Percentiles rank a stretch among this genome's conserved stretches.
These are phyloP conservation scores for Xiphophorus birchmanni DNA, from an alignment of 2,797 vertebrate genomes.

Conservation along the genomic window DNA sequence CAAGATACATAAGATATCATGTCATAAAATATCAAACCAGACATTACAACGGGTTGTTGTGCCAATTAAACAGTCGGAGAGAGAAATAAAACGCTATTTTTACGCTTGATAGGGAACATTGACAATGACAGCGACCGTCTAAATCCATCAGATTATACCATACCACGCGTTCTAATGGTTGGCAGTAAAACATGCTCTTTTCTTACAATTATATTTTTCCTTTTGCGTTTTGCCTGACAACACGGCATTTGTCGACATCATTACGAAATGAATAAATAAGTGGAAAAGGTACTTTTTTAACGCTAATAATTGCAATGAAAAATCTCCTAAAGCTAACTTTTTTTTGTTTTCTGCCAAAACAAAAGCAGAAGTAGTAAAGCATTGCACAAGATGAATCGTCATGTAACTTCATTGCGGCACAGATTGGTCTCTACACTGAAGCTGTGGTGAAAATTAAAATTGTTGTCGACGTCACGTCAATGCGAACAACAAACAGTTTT, in stretches of 20 bases:
- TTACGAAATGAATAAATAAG: background rate
- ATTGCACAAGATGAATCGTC: background rate
- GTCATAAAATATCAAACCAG: conserved; percentile 1
- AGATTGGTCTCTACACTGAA: background rate
- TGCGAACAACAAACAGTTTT: background rate
- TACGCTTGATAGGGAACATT: background rate
- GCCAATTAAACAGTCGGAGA: conserved; percentile 6
- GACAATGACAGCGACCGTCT: background rate
- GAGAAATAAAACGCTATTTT: background rate
- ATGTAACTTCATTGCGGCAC: too few relatives aligned
- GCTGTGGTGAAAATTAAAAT: background rate
- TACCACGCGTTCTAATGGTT: background rate
- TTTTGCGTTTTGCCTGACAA: background rate
- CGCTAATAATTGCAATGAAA: background rate
- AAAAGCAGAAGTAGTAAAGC: background rate
- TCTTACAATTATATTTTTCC: background rate
- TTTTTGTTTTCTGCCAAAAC: background rate
- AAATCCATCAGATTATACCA: background rate
- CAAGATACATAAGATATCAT: background rate
- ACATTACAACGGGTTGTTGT: background rate
- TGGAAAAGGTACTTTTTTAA: background rate
- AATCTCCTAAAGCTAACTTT: background rate
- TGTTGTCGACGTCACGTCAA: background rate
- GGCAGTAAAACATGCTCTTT: background rate
- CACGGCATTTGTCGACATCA: background rate